A percentile compares a stretch with the other conserved stretches of the same genome.
phyloP scores from a whole-genome alignment of 2,113 vertebrate species.

The Elgaria multicarinata region DNA sequence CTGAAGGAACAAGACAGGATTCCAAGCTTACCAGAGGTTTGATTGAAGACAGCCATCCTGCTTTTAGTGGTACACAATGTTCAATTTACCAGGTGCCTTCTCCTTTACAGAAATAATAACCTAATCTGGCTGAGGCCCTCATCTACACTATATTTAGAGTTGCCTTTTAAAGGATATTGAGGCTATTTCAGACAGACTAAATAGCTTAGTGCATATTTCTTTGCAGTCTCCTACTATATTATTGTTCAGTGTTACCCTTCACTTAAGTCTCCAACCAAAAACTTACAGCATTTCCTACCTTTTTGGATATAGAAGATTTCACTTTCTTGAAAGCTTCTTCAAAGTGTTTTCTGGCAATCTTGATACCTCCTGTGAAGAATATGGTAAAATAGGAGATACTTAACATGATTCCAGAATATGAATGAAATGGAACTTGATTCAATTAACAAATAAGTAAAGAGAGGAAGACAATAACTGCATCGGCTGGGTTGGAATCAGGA shows the following conservation, averaged over 20 bases:
- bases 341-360: constrained; percentile 85
- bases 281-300: constrained; percentile 78
- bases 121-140: background rate
- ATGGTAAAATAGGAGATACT: constrained; percentile 3
- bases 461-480: background rate
- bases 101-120: background rate
- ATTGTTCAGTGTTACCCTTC: background rate
- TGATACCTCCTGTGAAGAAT: constrained; percentile 75
- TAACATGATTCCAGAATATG: background rate
- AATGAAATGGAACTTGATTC: background rate
- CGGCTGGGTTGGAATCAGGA: too few relatives aligned
- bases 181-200: background rate
- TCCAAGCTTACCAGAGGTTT: background rate
- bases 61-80: background rate
- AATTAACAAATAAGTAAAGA: background rate
- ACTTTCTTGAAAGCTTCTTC: constrained; percentile 92
- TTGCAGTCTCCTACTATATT: background rate
- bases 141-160: background rate
- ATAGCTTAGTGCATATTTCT: background rate
- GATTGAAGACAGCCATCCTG: background rate
- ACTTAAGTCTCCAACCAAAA: fast-evolving
- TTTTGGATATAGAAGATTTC: constrained; percentile 87
- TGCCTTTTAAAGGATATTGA: background rate
- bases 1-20: background rate
- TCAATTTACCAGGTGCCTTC: background rate